phyloP scores from a whole-genome alignment of 2,797 vertebrate species.

The Cossypha heuglini region DNA sequence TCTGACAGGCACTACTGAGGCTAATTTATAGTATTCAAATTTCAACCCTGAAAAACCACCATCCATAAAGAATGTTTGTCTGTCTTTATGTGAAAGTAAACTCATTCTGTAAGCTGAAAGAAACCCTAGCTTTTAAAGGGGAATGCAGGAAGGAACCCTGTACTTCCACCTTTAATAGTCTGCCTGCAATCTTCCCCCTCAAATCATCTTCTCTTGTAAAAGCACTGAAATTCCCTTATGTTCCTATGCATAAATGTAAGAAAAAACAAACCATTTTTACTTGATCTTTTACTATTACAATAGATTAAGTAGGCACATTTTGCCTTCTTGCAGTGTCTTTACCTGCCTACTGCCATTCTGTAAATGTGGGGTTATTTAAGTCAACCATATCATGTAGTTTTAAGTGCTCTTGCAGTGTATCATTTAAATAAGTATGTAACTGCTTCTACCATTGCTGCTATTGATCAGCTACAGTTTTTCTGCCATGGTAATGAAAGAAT shows the following conservation, averaged over 20 bases:
- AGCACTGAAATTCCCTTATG: not conserved
- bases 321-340: not conserved
- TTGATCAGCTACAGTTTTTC: not conserved
- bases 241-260: not conserved
- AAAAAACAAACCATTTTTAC: not conserved
- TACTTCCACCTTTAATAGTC: not conserved
- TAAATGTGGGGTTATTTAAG: not conserved
- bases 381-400: not conserved
- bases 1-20: not conserved
- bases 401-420: not conserved
- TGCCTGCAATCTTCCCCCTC: not conserved
- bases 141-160: not conserved
- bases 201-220: not conserved
- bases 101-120: not conserved
- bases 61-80: not conserved
- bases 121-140: fast-evolving
- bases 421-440: not conserved
- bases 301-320: not conserved
- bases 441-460: not conserved
- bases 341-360: not conserved
- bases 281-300: not conserved
- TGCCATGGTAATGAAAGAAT: not conserved
- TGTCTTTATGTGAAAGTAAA: not conserved
- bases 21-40: not conserved
- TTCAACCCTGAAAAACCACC: not conserved